Evolutionary conservation across 2,113 vertebrate genomes (phyloP).

Genomic region (Cygnus buccinator): DNA sequence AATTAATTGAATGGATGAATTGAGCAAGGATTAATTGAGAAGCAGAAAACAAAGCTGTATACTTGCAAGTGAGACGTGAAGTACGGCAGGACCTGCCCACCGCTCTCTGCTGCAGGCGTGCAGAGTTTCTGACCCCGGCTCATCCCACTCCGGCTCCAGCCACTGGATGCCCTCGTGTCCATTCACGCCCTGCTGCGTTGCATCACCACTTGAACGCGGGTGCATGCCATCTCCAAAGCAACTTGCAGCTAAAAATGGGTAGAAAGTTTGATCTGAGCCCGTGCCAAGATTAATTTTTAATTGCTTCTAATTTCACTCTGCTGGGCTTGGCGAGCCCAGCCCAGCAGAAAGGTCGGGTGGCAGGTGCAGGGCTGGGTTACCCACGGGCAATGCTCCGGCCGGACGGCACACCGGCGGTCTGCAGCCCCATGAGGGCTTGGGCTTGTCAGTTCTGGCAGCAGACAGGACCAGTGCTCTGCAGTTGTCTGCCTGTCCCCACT

Average conservation of each 20-base stretch:
- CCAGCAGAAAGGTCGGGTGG: background rate
- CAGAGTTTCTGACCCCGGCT: background rate
- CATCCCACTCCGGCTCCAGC: accelerated
- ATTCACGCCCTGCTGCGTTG: background rate
- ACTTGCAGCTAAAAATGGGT: conserved; percentile 55
- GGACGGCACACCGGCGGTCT: too few species aligned
- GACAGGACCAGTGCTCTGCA: background rate
- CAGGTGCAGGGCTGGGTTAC: background rate
- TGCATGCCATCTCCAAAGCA: background rate
- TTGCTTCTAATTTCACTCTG: conserved; percentile 50
- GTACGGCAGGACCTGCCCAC: background rate
- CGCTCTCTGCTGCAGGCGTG: background rate
- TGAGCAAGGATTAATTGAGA: background rate
- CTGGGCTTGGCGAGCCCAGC: background rate
- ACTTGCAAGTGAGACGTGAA: background rate
- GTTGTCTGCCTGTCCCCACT: accelerated
- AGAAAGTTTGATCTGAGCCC: conserved; percentile 44
- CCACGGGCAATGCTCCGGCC: accelerated
- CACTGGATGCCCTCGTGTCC: background rate
- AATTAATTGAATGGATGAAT: background rate
- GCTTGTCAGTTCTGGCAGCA: accelerated
- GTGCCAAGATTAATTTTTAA: conserved; percentile 69
- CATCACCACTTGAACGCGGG: background rate
- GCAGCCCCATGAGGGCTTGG: too few species aligned
- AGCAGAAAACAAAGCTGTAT: background rate